phyloP scores from a whole-genome alignment of 1,140 invertebrate species.

The Hesperophylax magnus region DNA sequence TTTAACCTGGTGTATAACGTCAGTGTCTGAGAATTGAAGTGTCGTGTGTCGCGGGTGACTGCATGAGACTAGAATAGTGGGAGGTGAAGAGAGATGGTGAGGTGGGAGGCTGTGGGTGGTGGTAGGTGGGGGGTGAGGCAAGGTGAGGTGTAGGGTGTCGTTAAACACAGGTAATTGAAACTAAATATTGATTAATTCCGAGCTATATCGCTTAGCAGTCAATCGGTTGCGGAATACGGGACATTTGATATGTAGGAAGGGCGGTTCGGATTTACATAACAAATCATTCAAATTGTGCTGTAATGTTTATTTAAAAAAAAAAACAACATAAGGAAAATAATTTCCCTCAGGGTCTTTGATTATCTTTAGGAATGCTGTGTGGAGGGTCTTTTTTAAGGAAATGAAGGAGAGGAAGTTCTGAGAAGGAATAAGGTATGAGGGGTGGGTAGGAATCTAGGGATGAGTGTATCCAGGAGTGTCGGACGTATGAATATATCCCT shows the following conservation, averaged over 20 bases:
- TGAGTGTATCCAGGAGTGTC: no score
- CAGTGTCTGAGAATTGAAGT: neutral
- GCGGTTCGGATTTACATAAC: slow-evolving; percentile 1
- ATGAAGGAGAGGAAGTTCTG: no score
- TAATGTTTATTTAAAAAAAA: neutral
- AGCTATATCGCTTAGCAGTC: slow-evolving; percentile 42
- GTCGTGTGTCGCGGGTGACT: neutral
- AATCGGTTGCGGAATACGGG: slow-evolving; percentile 35
- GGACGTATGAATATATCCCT: no score
- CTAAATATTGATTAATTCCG: slow-evolving; percentile 46
- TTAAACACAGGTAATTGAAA: slow-evolving; percentile 43
- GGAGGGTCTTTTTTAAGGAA: no score
- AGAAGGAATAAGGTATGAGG: no score
- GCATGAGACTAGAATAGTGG: neutral
- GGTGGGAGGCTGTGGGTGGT: neutral
- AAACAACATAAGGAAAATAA: no score
- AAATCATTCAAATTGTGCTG: neutral
- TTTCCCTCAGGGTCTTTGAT: no score
- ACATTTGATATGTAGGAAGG: slow-evolving; percentile 10
- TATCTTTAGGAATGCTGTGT: no score
- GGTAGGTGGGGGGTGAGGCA: neutral
- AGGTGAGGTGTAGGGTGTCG: slow-evolving; percentile 19
- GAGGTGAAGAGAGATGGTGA: neutral
- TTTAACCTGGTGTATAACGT: no score
- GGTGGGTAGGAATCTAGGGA: no score